Conservation (phyloP, 1,140 invertebrate genomes). For the Proctacanthus coquilletti region DNA sequence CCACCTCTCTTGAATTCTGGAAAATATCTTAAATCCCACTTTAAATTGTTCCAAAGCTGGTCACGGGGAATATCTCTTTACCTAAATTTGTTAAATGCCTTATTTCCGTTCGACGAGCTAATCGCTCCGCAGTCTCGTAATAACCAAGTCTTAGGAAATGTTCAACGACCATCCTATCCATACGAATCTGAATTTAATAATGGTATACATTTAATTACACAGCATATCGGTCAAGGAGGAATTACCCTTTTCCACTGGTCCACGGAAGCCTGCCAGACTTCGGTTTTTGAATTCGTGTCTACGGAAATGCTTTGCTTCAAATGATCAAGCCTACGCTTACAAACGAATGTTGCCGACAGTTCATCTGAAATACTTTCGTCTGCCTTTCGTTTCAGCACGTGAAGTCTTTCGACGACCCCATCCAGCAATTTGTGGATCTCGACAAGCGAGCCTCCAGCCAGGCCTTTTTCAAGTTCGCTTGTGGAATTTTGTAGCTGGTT, state of each 20-base stretch:
- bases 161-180: conserved; percentile 92
- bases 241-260: conserved; percentile 53
- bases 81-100: conserved; percentile 80
- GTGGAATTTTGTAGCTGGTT: conserved; percentile 68
- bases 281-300: conserved; percentile 12
- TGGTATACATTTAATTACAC: too few relatives aligned
- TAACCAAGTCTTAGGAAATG: conserved; percentile 92
- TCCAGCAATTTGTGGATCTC: conserved; percentile 70
- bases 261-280: conserved; percentile 36
- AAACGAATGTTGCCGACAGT: conserved; percentile 58
- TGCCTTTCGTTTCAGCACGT: conserved; percentile 84
- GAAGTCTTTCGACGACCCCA: conserved; percentile 78
- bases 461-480: conserved; percentile 64
- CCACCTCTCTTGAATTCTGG: conserved; percentile 76
- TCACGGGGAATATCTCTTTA: conserved; percentile 4
- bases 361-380: conserved; percentile 87
- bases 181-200: conserved; percentile 46
- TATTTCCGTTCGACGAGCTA: conserved; percentile 69
- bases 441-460: conserved; percentile 30
- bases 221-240: not conserved
- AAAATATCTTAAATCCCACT: conserved; percentile 49
- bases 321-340: conserved; percentile 78
- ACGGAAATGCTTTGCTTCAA: conserved; percentile 56
- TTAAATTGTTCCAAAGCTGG: too few relatives aligned
- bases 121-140: conserved; percentile 77